phyloP scores from a whole-genome alignment of 2,113 vertebrate genomes.

The Apaloderma vittatum region DNA sequence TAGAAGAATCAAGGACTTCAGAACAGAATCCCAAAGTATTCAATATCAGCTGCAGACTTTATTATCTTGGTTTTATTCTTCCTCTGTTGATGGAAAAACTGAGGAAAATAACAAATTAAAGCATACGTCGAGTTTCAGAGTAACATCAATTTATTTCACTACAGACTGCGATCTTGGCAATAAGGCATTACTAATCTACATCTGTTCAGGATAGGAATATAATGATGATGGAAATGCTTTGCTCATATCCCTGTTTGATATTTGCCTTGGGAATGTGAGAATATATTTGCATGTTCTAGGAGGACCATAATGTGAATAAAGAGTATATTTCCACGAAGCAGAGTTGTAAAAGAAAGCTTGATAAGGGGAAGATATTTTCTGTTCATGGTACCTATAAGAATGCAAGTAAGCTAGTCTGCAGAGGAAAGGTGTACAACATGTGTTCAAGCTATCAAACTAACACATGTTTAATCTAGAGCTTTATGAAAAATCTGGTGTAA shows the following conservation, averaged over 20 bases:
- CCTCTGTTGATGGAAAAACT: background rate
- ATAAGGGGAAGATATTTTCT: background rate
- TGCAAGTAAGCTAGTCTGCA: background rate
- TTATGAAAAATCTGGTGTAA: background rate
- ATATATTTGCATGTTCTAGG: conserved; percentile 20
- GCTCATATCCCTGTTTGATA: conserved; percentile 36
- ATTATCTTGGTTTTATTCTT: background rate
- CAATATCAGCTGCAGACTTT: background rate
- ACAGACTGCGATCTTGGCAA: conserved; percentile 46
- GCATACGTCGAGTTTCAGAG: background rate
- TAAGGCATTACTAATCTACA: conserved; percentile 59
- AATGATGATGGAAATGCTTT: conserved; percentile 56
- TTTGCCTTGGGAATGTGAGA: conserved; percentile 47
- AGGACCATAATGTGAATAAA: background rate
- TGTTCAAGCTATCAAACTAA: background rate
- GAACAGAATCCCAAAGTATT: background rate
- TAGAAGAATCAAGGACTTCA: background rate
- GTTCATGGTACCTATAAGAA: background rate
- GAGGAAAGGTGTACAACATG: background rate
- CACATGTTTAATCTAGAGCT: background rate
- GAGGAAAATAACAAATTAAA: conserved; percentile 27
- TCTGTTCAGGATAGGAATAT: conserved; percentile 44
- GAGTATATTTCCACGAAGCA: background rate
- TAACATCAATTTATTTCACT: conserved; percentile 23
- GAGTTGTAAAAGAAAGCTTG: background rate